Percentiles rank a stretch among this genome's conserved stretches.
phyloP scores from a whole-genome alignment of 2,888 invertebrate genomes.

The Myopa testacea region DNA sequence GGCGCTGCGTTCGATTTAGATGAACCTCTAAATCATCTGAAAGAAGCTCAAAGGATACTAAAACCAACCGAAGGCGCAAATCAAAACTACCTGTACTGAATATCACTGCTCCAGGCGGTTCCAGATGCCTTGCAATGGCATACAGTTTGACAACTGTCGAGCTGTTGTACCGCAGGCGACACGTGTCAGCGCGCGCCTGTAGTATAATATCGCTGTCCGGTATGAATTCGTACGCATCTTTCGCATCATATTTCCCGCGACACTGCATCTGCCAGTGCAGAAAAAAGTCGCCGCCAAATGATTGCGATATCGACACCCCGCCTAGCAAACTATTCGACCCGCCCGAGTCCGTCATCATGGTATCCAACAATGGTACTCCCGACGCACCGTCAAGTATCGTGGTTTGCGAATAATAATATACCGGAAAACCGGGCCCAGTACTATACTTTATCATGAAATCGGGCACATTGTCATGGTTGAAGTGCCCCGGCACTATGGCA shows the following conservation, averaged over 20 bases:
- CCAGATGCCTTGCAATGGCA: constrained; percentile 73
- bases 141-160: constrained; percentile 76
- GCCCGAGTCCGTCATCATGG: constrained; percentile 68
- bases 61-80: not conserved
- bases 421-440: constrained; percentile 77
- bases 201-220: constrained; percentile 68
- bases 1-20: constrained; percentile 68
- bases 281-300: constrained; percentile 80
- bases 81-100: constrained; percentile 73
- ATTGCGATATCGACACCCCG: constrained; percentile 67
- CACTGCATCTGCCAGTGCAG: constrained; percentile 81
- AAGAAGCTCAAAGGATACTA: constrained; percentile 6
- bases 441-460: constrained; percentile 81
- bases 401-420: constrained; percentile 78
- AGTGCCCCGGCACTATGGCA: constrained; percentile 82
- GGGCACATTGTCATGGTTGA: constrained; percentile 80
- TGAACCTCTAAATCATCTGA: constrained; percentile 65
- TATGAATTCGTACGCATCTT: constrained; percentile 71
- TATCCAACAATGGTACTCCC: constrained; percentile 62
- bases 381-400: constrained; percentile 65
- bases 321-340: constrained; percentile 66
- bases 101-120: constrained; percentile 78
- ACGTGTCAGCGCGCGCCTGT: constrained; percentile 73
- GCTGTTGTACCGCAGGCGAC: constrained; percentile 78
- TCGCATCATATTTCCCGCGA: constrained; percentile 67